Base-by-base conservation (phyloP, 1,140 invertebrate species). In the Aphis craccivora region DNA sequence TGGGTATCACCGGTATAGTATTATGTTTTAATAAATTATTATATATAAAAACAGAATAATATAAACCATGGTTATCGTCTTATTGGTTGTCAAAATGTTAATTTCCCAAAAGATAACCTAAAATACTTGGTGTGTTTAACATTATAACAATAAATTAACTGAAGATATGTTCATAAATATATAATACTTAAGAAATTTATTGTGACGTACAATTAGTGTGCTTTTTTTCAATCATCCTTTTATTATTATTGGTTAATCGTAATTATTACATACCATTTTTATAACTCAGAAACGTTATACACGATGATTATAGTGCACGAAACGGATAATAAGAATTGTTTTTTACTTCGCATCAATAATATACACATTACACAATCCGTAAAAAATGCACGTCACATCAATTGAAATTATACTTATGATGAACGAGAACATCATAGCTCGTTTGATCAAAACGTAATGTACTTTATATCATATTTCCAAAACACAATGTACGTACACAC, bases 351-450 rank as follows among this genome's bases (percentile, higher is more conserved):
- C n/a, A 51, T 51, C 90, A 23, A 91, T 91, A 88, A 55, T 25
- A 81, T 89, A 55, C n/a, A 89, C 25, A 51, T 22, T 35, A 89
- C 35, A 53, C 23, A 51, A 25, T 89, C 35, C 48, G 35, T 40
- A 86, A 40, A 43, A n/a, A 37, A 35, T 8, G n/a, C n/a, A 35
- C 22, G 18, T n/a, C n/a, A 4, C 45, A 81, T 53, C 35, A 14
- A 83, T 91, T 91, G 43, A 43, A 67, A 67, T 76, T n/a, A n/a
- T 37, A 92, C 90, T 48, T 92, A 81, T 14, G 22, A 83, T 35
- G 30, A 53, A 83, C 76, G 91, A 35, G 67, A 25, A 92, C 76
- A 67, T 81, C 37, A 20, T 48, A 45, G 90, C 22, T 84, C 30
- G 35, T 91, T 83, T 37, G 40, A 51, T 84, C 60, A 45, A 92